Evolutionary conservation across 2,797 vertebrate species (phyloP), one percentile per base, ranked within the genome.

Genomic region (Pelobates cultripes): DNA sequence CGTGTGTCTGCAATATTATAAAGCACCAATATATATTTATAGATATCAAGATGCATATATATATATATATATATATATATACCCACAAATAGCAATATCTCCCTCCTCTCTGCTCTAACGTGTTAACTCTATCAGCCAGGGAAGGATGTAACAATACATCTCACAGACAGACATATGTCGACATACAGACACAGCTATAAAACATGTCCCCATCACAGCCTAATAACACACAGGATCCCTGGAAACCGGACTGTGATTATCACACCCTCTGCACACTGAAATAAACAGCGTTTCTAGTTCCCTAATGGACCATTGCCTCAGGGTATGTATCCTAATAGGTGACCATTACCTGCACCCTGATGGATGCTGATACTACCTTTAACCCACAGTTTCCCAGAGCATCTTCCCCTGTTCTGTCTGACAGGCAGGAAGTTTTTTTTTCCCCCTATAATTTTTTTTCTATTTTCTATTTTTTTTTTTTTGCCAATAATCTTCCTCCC

Each of bases 391-490:
- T 55, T 79, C 51, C 69, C 4, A 41, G 51, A 12, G 77, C 57
- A 63, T 73, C 45, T 15, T n/a, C 47, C 47, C 40, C 69, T 72
- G 53, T n/a, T 4, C 28, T 42, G 47, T 73, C 43, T 81, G 73
- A 81, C 43, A 75, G n/a, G 74, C 42, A 75, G 73, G 73, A 75
- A 70, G 79, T 76, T 81, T 75, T 70, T 70, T 73, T 66, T 14
- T 43, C n/a, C 44, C 44, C 47, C 6, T 51, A 64, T 61, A 3
- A 8, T 72, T 57, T 57, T 12, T 57, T 57, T 9, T 6, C 13
- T 57, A 57, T 57, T 75, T 3, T 79, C 57, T 47, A n/a, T 71
- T 51, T 68, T 66, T 64, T 64, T 57, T 73, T 60, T 60, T 42
- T 60, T 57, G n/a, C 70, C 15, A 17, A 14, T 77, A 82, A 70